Evolutionary conservation across 2,797 vertebrate species (phyloP).

Genomic region (Neoniphon sammara): DNA sequence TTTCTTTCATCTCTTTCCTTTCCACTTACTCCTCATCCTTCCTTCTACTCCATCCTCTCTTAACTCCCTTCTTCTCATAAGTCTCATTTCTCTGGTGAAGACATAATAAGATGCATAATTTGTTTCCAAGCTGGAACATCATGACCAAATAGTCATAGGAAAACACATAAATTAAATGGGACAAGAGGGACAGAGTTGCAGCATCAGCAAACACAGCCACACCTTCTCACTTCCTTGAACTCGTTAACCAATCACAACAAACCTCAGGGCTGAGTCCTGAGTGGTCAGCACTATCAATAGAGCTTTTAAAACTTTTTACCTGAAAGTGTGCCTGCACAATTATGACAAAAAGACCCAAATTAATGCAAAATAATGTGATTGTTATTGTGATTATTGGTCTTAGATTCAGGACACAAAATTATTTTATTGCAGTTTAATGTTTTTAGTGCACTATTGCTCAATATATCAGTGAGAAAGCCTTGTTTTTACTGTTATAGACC

Average conservation of each 20-base stretch:
- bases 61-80: background rate
- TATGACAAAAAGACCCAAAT: no score
- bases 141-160: no score
- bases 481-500: no score
- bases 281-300: background rate
- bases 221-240: background rate
- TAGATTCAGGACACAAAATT: background rate
- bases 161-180: background rate
- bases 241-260: background rate
- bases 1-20: background rate
- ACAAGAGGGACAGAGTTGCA: no score
- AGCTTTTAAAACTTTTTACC: background rate
- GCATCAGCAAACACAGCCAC: no score
- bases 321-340: no score
- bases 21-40: background rate
- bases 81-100: background rate
- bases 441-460: no score
- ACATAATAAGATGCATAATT: background rate
- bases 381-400: no score
- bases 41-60: background rate
- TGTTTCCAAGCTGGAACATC: no score
- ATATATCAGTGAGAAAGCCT: no score
- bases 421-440: no score
- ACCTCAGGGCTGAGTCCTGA: background rate
- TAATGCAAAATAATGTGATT: no score